Conservation (phyloP, 1,140 invertebrate genomes). For the Euwallacea similis region DNA sequence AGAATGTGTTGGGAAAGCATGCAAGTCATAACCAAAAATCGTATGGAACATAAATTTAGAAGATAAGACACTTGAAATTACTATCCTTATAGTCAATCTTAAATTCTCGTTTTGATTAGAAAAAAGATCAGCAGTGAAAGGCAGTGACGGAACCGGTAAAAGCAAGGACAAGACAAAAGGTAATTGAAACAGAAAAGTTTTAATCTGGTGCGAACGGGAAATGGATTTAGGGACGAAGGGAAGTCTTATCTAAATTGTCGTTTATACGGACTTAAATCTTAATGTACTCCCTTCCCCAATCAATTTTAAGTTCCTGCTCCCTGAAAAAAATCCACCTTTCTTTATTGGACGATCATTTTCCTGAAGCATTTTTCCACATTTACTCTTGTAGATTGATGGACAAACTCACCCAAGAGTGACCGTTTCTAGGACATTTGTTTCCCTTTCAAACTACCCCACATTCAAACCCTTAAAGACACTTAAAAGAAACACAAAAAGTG, state of each 20-base stretch:
- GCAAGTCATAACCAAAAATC: too few relatives aligned
- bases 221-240: constrained; percentile 28
- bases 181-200: constrained; percentile 34
- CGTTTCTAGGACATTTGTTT: constrained; percentile 21
- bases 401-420: constrained; percentile 13
- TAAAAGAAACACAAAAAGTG: constrained; percentile 27
- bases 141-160: constrained; percentile 1
- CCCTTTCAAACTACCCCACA: constrained; percentile 12
- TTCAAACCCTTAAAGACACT: constrained; percentile 18
- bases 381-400: constrained; percentile 13
- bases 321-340: not conserved
- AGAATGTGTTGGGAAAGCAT: too few relatives aligned
- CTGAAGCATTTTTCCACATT: not conserved
- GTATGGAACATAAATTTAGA: too few relatives aligned
- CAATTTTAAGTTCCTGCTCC: constrained; percentile 10
- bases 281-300: constrained; percentile 16
- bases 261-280: constrained; percentile 26
- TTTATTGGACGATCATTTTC: not conserved
- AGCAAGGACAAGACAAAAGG: constrained; percentile 27
- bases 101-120: too few relatives aligned
- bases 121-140: not conserved
- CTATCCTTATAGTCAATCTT: too few relatives aligned
- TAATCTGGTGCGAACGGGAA: constrained; percentile 30
- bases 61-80: too few relatives aligned
- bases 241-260: constrained; percentile 29